Evolutionary conservation across 2,888 invertebrate species (phyloP), one percentile per base, ranked within the genome.

Genomic region (Harpalus rubripes): DNA sequence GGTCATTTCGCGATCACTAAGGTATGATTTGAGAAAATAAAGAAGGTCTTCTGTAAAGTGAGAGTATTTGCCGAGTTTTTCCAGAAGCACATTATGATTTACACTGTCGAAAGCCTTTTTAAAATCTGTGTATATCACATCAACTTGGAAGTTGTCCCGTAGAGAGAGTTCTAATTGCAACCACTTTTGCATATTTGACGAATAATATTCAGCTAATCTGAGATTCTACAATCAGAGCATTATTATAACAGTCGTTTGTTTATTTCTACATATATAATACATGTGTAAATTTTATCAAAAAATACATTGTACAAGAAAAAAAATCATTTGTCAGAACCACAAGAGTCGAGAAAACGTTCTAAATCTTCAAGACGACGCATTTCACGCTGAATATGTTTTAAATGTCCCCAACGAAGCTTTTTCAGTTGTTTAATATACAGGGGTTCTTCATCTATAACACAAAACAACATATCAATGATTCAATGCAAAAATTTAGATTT

Each of bases 381-480:
- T 88, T 92, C 91, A 3, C 90, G 89, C 86, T 92, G 91, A 84
- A 92, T 92, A 86, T 91, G 91, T 84, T 90, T 90, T 86, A 92
- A 87, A 85, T 92, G 91, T 10, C 91, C 90, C 91, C 91, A 92
- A n/a, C 92, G 89, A 56, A 92, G 88, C 78, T 90, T 89, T 85
- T 91, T 91, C 84, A 92, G 86, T 85, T 91, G 91, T 86, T 91
- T 91, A 22, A 92, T 89, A 85, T 90, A 91, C 8, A 89, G 85
- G 0, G 89, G 89, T 44, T 90, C 90, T n/a, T 88, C 88, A 52
- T 12, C 84, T 76, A 7, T 0, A 18, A 26, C 10, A 26, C 16
- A 15, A 63, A 63, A 63, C 2, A 61, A 61, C 8, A 16, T 58
- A 58, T 58, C n/a, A n/a, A n/a, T 15, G 7, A 58, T 16, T n/a